Evolutionary conservation across 2,888 invertebrate species (phyloP), one percentile per base, ranked within the genome.

Genomic region (Belgica antarctica): DNA sequence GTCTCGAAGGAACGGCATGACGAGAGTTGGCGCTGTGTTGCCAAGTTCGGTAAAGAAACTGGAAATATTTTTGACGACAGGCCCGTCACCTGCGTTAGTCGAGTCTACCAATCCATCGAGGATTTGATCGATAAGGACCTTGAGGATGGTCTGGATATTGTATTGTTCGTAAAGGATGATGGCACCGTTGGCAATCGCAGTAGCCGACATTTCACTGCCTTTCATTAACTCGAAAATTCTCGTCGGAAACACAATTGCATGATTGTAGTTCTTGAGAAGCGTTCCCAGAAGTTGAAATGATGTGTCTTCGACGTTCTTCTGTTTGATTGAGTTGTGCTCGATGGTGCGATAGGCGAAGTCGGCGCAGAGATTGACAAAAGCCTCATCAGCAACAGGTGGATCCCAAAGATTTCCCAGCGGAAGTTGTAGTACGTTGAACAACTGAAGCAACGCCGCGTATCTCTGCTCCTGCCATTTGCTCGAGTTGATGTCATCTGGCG

Each of bases 221-320:
- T 78, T 75, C 1, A 80, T 71, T 15, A 85, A 84, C 81, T 85
- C 85, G 24, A 86, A 86, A 71, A 90, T 82, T 75, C 88, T 87
- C 4, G 89, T 85, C 1, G 89, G 84, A 77, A 90, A 92, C 28
- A 87, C 85, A 52, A 89, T 84, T 0, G 90, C 90, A 80, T 95
- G 92, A 76, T 90, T 92, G 77, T 92, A 93, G 65, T 85, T 86
- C 77, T 90, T 92, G 19, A 94, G 86, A 57, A 94, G 83, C 1
- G 86, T 83, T 12, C 92, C 94, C 71, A 96, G 82, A 41, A 94
- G 85, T 82, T 92, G 87, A 76, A 89, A 88, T 3, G 94, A 83
- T 12, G 88, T 87, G 73, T 88, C 87, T 71, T 87, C 83, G 0
- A 84, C 81, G 61, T 84, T 81, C 73, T 88, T 89, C 73, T 87